Percentiles rank a stretch among this genome's conserved stretches.
These are phyloP conservation scores for Aphodius granarius DNA, from an alignment of 2,888 invertebrate species.

Conservation along the genomic window DNA sequence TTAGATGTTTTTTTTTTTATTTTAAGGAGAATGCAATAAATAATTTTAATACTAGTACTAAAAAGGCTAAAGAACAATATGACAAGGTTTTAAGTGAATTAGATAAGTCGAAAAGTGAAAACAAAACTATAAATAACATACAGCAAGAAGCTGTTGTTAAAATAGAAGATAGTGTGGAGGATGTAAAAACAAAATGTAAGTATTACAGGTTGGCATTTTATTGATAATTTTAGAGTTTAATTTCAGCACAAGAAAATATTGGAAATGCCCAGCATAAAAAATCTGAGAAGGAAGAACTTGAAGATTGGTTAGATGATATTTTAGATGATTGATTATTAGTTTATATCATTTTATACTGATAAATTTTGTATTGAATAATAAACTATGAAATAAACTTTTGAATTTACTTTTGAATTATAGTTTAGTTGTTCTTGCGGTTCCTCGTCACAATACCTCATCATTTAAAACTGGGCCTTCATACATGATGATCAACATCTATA, in stretches of 20 bases:
- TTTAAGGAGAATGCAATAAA: conserved; percentile 27
- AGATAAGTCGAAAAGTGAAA: conserved; percentile 5
- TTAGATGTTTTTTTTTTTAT: conserved; percentile 12
- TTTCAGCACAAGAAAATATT: not conserved
- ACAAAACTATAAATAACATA: not conserved
- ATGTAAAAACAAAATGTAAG: not conserved
- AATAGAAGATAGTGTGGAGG: not conserved
- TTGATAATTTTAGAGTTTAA: not conserved
- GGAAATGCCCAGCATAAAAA: not conserved
- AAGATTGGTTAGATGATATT: conserved; percentile 43
- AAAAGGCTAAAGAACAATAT: conserved; percentile 9
- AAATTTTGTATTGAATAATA: too few species aligned
- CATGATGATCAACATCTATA: too few species aligned
- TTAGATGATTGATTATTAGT: conserved; percentile 36
- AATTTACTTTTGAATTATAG: too few species aligned
- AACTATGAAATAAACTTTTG: too few species aligned
- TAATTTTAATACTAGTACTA: conserved; percentile 3
- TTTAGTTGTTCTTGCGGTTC: too few species aligned
- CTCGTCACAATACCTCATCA: too few species aligned
- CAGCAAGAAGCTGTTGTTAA: not conserved
- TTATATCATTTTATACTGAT: too few species aligned
- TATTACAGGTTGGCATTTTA: not conserved
- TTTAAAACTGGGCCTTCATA: too few species aligned
- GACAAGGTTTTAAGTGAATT: not conserved
- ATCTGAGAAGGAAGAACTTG: conserved; percentile 32